Evolutionary conservation across 1,140 invertebrate genomes (phyloP).

Genomic region (Zaprionus taronus): DNA sequence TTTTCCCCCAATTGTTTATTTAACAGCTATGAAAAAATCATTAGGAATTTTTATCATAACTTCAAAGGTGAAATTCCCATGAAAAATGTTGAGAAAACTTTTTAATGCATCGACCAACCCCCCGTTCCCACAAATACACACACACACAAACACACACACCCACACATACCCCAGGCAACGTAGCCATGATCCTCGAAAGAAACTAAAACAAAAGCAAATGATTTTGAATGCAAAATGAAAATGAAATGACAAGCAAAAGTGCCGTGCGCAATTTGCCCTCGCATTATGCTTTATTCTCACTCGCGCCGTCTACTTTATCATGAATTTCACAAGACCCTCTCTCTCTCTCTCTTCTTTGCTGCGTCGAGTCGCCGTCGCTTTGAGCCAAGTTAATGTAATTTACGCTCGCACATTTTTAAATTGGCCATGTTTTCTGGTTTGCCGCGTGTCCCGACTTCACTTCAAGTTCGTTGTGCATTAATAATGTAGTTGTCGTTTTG

Average conservation of each 20-base stretch:
- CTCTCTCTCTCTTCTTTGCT: background rate
- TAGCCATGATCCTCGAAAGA: background rate
- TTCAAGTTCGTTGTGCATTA: slow-evolving; percentile 81
- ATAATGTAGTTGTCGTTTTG: slow-evolving; percentile 77
- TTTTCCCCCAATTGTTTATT: slow-evolving; percentile 71
- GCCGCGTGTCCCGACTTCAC: slow-evolving; percentile 45
- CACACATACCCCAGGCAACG: background rate
- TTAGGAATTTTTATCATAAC: slow-evolving; percentile 70
- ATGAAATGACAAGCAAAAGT: slow-evolving; percentile 52
- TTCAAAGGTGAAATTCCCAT: slow-evolving; percentile 75
- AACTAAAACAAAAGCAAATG: slow-evolving; percentile 38
- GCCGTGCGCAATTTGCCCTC: slow-evolving; percentile 57
- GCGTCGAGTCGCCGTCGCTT: slow-evolving; percentile 10
- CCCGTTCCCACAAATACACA: background rate
- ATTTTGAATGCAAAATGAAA: slow-evolving; percentile 69
- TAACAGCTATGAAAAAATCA: slow-evolving; percentile 79
- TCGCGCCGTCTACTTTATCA: slow-evolving; percentile 33
- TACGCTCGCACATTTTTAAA: slow-evolving; percentile 60
- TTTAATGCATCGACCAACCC: slow-evolving; percentile 57
- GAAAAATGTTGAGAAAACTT: slow-evolving; percentile 61
- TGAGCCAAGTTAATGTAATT: slow-evolving; percentile 60
- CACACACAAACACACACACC: slow-evolving; percentile 6
- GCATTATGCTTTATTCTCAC: slow-evolving; percentile 43
- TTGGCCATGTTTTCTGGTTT: slow-evolving; percentile 72
- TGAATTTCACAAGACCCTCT: slow-evolving; percentile 6